A percentile compares a stretch with the other conserved stretches of the same genome.
Conservation (phyloP, 2,797 vertebrate species). For the Ispidina lecontei region DNA sequence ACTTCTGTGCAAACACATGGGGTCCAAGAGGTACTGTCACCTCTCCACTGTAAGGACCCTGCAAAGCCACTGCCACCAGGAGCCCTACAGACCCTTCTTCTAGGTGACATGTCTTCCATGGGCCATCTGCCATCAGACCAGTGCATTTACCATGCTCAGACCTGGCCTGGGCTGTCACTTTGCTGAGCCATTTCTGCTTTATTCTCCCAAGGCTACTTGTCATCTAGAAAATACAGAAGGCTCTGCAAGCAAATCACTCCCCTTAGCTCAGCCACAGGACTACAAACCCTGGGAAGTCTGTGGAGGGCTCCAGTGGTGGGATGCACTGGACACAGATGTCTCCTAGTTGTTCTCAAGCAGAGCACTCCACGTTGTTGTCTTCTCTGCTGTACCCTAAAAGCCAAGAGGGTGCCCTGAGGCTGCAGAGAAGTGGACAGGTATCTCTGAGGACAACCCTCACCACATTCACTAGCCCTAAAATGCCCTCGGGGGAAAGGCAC, state of each 20-base stretch:
- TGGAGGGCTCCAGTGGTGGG: rapidly evolving
- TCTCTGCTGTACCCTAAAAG: neutral
- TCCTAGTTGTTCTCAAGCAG: neutral
- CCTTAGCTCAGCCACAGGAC: neutral
- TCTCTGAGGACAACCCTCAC: neutral
- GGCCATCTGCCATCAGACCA: neutral
- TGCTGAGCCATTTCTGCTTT: too few species aligned
- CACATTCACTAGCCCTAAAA: neutral
- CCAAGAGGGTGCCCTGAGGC: neutral
- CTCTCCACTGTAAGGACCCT: rapidly evolving
- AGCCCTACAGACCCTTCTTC: neutral
- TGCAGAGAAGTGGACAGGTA: neutral
- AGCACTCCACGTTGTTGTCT: neutral
- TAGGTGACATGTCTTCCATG: rapidly evolving
- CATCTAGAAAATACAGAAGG: neutral
- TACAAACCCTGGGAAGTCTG: neutral
- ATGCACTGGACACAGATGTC: too few species aligned
- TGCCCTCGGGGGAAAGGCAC: neutral
- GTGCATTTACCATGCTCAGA: neutral
- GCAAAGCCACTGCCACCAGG: neutral
- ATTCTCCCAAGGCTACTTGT: neutral
- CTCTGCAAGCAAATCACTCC: neutral
- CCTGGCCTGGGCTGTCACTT: neutral
- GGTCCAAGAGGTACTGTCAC: neutral
- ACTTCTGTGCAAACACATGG: rapidly evolving